Base-by-base conservation (phyloP, 2,888 invertebrate genomes). In the Scaptomyza caliginosa region DNA sequence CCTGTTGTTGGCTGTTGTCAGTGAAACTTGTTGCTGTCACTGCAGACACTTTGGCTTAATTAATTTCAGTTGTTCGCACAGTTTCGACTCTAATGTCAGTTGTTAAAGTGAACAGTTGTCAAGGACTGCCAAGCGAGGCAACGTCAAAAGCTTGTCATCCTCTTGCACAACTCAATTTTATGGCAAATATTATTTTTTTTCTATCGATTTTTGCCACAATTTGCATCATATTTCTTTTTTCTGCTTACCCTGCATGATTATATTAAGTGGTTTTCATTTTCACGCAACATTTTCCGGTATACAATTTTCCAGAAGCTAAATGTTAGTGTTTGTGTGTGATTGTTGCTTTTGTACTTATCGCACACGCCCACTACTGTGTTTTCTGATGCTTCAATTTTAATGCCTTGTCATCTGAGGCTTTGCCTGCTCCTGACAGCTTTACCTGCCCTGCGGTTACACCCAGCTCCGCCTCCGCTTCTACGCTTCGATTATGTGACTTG, bases 11-110 rank as follows among this genome's bases (percentile, higher is more conserved):
- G 23, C 38, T 34, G 64, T 21, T 34, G 64, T 21, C 55, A 56
- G 42, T 3, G 34, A 67, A 66, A 79, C 77, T 81, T 65, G 77
- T 78, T 69, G 43, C 59, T 60, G 58, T 32, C 59, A 34, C 49
- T 50, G 56, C 67, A 65, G 60, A 52, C 68, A 73, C 73, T 73
- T 59, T 56, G 56, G 49, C 67, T 82, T 82, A 85, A 85, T 81
- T 85, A 79, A 73, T 73, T 71, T 65, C 58, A 74, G 67, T 73
- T 82, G 70, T 65, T 63, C 59, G 50, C 45, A 45, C 50, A 60
- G 46, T 55, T 65, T 63, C 54, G 45, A 42, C 56, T 45, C 45
- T 49, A 50, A 56, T 45, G 49, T 36, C 45, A 43, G 30, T 8
- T 28, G 3, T 24, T n/a, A 36, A 17, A 28, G 4, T 16, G 2